Evolutionary conservation across 2,888 invertebrate species (phyloP), one percentile per base, ranked within the genome.

Genomic region (Dynastes maya): DNA sequence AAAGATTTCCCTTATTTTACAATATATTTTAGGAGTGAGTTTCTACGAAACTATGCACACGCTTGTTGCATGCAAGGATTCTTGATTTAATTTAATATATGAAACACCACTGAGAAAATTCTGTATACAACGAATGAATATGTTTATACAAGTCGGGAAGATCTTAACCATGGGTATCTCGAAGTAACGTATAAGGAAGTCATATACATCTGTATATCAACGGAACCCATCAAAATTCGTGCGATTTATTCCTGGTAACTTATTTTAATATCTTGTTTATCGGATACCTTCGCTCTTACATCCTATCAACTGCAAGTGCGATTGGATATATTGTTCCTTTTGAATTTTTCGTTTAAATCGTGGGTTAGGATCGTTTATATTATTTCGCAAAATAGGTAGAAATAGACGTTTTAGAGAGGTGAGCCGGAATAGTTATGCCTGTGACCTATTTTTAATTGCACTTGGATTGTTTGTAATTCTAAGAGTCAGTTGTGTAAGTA

Each of bases 291-390:
- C 29, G 22, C 61, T 61, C 61, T 61, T 27, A 61, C 27, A 61
- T 61, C 61, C 61, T 61, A 61, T 22, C 11, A 61, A 61, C 61
- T 61, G 61, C 22, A 61, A 29, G 61, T 61, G 61, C 27, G 61
- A 61, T 61, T 61, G 29, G 61, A 61, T 61, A 61, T 61, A 61
- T 61, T 61, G 61, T 61, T 61, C 61, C 61, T 61, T 29, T 61
- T 61, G 29, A 29, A 61, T 61, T 61, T 61, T 61, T 29, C 22
- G 61, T 22, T 27, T 61, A 29, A 61, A 61, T 61, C 61, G 61
- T 27, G 29, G 11, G 61, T 8, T 8, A 61, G 9, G 16, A 61
- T 29, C 9, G 61, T 27, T 61, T 61, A 29, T 61, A 61, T 61
- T 61, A 61, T 61, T 61, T 61, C 61, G 61, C 61, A 61, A 61